Evolutionary conservation across 2,113 vertebrate genomes (phyloP).

Genomic region (Dendrocopos noguchii): DNA sequence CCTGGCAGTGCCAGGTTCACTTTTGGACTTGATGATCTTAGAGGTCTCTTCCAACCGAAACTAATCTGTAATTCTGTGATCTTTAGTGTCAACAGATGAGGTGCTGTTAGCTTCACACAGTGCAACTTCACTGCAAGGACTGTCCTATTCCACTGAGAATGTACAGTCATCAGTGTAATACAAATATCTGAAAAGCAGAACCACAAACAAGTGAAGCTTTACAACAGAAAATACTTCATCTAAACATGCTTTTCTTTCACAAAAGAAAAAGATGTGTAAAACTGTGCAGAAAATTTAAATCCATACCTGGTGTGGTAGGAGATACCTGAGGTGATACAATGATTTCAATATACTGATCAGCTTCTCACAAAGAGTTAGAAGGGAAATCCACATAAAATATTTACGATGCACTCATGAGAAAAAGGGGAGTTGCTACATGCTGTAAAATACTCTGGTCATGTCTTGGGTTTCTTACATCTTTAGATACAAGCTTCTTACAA

Average conservation of each 20-base stretch:
- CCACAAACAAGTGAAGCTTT: not conserved
- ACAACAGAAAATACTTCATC: not conserved
- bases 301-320: not conserved
- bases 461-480: not conserved
- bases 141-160: not conserved
- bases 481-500: not conserved
- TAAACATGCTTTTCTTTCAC: fast-evolving
- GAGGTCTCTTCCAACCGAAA: no score
- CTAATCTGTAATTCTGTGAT: no score
- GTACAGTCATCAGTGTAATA: not conserved
- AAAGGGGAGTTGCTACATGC: not conserved
- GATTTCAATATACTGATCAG: fast-evolving
- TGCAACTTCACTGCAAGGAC: not conserved
- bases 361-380: not conserved
- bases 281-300: fast-evolving
- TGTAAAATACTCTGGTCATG: not conserved
- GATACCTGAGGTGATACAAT: not conserved
- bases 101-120: not conserved
- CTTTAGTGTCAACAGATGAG: not conserved
- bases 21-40: no score
- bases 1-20: no score
- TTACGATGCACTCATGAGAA: not conserved
- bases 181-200: not conserved
- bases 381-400: not conserved
- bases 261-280: not conserved